Evolutionary conservation across 2,113 vertebrate genomes (phyloP), one percentile per base, ranked within the genome.

Genomic region (Microcebus griseorufus): DNA sequence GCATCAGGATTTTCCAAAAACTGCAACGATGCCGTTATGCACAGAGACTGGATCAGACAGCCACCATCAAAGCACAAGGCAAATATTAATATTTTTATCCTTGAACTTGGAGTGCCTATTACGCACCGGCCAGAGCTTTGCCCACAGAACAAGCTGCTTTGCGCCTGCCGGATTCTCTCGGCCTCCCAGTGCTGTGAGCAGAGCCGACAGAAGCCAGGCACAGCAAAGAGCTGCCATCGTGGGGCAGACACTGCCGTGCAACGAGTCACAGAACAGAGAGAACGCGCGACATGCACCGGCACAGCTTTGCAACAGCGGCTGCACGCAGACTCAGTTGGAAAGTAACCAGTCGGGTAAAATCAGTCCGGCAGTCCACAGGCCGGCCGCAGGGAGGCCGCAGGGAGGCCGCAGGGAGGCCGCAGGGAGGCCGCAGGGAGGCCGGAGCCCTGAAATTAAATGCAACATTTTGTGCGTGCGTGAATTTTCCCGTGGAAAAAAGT

Each of bases 401-500:
- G 39, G 39, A 39, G 39, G 39, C 39, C 39, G 39, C 39, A 39
- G 39, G 39, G 39, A 39, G 39, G 8, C 5, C 53, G 7, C 37
- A 37, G 37, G 37, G 37, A 37, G 18, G 39, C 39, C 39, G 39
- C 39, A 39, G 39, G 39, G 39, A 39, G 39, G 8, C 5, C 53
- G 7, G 14, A 67, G 39, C 51, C 34, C 18, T 34, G 0, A 58
- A 67, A 88, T 76, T 69, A 84, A 81, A 48, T 8, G 5, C 14
- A 67, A 39, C 25, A 85, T 67, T 78, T 25, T 81, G 4, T 22
- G 17, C 42, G 16, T 55, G 37, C 5, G 34, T 84, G 10, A 39
- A 60, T n/a, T 75, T 78, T 93, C 53, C 42, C 53, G 89, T 2
- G 67, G 82, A 88, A 96, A 85, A 85, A 95, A n/a, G 2, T 34